Evolutionary conservation across 2,113 vertebrate species (phyloP), one percentile per base, ranked within the genome.

Genomic region (Hippolais icterina): DNA sequence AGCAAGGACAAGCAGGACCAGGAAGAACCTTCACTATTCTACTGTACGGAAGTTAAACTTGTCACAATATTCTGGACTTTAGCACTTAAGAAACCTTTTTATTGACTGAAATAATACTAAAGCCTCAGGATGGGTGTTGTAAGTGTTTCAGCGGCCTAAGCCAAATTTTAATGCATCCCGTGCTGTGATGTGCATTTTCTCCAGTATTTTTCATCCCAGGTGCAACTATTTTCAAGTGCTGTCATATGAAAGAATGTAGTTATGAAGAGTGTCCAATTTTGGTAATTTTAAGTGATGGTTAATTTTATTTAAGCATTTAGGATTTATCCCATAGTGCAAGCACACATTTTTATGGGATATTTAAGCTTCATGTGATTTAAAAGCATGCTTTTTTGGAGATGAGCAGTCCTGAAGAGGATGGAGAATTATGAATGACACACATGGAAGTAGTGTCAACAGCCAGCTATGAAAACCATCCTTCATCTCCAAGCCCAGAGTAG

Each of bases 331-430:
- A 44, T 29, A 27, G 35, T 4, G 9, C 2, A 4, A 7, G 8
- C 19, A 37, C 18, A 22, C 14, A 46, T 35, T 65, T 60, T 87
- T 59, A 70, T 6, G 12, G 63, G 35, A 27, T 44, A 35, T 5
- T 1, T 29, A 66, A 93, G 54, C 49, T 76, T 65, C 54, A 16
- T 0, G 5, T 23, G 53, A 87, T 21, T 5, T 12, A 52, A 1
- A 4, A 72, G 29, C 61, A 60, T 1, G 1, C 10, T 60, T 23
- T 22, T 3, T 6, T 20, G 18, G 47, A 63, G 44, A 68, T 1
- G 0, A 85, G 29, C 11, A 61, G 44, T 33, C 46, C 44, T 3
- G 4, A 78, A 63, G 22, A 28, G 10, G 42, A 81, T 0, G 0
- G 22, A 60, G 24, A 80, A 37, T 33, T 44, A 37, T 2, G 21